These are phyloP conservation scores for Nibea albiflora DNA, from an alignment of 2,113 vertebrate species.

Conservation along the genomic window DNA sequence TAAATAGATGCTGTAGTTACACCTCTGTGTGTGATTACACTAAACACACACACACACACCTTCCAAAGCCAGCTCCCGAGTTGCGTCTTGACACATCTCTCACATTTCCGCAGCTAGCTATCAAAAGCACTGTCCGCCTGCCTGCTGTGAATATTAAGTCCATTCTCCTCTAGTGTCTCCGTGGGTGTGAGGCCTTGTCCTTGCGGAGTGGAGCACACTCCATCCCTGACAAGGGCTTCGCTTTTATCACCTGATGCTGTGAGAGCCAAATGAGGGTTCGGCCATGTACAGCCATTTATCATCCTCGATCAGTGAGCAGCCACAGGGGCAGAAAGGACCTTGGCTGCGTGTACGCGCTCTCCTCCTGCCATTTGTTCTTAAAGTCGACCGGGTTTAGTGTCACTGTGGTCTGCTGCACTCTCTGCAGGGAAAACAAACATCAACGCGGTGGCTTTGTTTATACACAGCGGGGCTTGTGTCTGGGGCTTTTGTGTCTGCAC, in stretches of 20 bases:
- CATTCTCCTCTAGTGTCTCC: constrained; percentile 55
- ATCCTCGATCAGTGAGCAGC: constrained; percentile 72
- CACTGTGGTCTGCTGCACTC: constrained; percentile 59
- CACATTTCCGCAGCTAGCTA: constrained; percentile 36
- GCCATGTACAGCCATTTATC: constrained; percentile 80
- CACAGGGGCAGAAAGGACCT: constrained; percentile 79
- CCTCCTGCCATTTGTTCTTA: constrained; percentile 73
- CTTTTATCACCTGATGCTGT: constrained; percentile 81
- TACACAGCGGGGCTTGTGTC: constrained; percentile 25
- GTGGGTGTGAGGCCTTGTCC: constrained; percentile 80
- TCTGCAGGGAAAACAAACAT: constrained; percentile 66
- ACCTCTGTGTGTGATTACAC: background rate
- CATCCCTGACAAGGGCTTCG: constrained; percentile 75
- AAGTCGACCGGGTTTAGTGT: constrained; percentile 67
- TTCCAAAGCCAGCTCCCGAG: constrained; percentile 2
- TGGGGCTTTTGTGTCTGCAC: background rate
- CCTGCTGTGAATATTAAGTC: constrained; percentile 74
- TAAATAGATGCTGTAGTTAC: constrained; percentile 28
- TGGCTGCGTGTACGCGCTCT: constrained; percentile 58
- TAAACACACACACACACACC: background rate
- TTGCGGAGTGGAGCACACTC: constrained; percentile 76
- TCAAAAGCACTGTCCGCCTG: constrained; percentile 19
- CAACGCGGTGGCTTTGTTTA: constrained; percentile 57
- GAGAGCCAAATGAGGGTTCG: constrained; percentile 79
- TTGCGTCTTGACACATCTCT: constrained; percentile 27